Evolutionary conservation across 92 coral and sea anemone genomes (phyloP), one percentile per base, ranked within the genome.

Genomic region (Anthopleura xanthogrammica): DNA sequence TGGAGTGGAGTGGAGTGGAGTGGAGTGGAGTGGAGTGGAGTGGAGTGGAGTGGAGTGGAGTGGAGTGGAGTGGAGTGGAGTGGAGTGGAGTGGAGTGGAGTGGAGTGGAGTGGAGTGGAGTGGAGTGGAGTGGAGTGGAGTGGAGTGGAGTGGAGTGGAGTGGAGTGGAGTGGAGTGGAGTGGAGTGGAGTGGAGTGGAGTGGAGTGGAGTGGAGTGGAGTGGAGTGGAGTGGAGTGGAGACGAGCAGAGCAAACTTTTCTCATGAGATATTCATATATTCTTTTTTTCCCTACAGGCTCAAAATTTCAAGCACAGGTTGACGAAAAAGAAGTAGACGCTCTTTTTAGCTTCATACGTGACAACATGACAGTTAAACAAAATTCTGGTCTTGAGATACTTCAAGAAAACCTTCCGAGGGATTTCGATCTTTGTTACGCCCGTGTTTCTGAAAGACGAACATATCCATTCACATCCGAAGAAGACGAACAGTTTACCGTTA

Each of bases 371-470:
- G 41, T 68, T 68, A 68, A n/a, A 68, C 74, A 0, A 36, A 68
- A 68, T 68, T 13, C 4, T 68, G 74, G 74, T 68, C 74, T 68
- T 9, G 74, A 68, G 43, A 11, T 68, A 36, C 3, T 8, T 23
- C 74, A 68, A 68, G 74, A 68, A 12, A 36, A 68, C 74, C 42
- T 29, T 13, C 74, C 74, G 0, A 36, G 5, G 0, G 74, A 68
- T 29, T 68, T 68, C 13, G 74, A 68, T 68, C 74, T 36, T 23
- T 68, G 36, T 3, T 68, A 68, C 74, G 43, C 42, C 7, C 74
- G 74, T 68, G 41, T 68, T 23, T 68, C 74, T 68, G 74, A 68
- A 36, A 68, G 74, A 68, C 41, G 74, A 68, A 68, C 74, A 13
- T 68, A 68, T 36, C 74, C 74, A 23, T 68, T 68, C 74, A 68